These are phyloP conservation scores for Chironex yamaguchii DNA, from an alignment of 30 jellyfish, hydroid and myxozoan genomes.

Conservation along the genomic window DNA sequence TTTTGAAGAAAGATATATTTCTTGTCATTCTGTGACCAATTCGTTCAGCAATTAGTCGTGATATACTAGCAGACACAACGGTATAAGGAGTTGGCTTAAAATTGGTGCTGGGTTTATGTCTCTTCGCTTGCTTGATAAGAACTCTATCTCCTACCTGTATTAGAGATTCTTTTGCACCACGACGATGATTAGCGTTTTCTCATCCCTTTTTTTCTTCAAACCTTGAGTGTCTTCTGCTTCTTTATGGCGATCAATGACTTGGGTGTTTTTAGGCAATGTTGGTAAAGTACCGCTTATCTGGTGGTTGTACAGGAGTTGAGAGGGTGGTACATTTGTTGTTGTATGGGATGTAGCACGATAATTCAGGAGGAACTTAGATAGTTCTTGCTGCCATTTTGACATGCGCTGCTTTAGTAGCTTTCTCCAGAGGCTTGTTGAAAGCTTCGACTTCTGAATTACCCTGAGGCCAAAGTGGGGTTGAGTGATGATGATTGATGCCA, in stretches of 20 bases:
- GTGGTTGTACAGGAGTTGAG: conserved; percentile 24
- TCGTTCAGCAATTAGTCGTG: neutral
- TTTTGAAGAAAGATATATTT: no score
- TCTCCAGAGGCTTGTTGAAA: conserved; percentile 49
- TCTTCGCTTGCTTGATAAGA: neutral
- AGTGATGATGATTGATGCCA: neutral
- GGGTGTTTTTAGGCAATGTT: neutral
- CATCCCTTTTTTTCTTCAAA: neutral
- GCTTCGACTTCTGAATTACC: conserved; percentile 55
- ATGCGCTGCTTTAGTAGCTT: conserved; percentile 50
- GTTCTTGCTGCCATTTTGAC: conserved; percentile 52
- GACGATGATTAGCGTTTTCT: conserved; percentile 32
- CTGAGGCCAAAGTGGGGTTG: conserved; percentile 51
- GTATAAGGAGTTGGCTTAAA: neutral
- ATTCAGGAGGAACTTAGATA: conserved; percentile 22
- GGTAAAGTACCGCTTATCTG: conserved; percentile 33
- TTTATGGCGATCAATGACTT: neutral
- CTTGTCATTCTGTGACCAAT: neutral
- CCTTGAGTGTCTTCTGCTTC: neutral
- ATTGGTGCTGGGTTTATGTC: conserved; percentile 1
- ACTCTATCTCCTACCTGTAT: conserved; percentile 19
- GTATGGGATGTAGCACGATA: conserved; percentile 54
- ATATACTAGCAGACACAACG: neutral
- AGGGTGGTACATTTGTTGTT: conserved; percentile 40
- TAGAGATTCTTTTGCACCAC: neutral